phyloP scores from a whole-genome alignment of 2,888 invertebrate genomes.

The Gryllus longicercus region DNA sequence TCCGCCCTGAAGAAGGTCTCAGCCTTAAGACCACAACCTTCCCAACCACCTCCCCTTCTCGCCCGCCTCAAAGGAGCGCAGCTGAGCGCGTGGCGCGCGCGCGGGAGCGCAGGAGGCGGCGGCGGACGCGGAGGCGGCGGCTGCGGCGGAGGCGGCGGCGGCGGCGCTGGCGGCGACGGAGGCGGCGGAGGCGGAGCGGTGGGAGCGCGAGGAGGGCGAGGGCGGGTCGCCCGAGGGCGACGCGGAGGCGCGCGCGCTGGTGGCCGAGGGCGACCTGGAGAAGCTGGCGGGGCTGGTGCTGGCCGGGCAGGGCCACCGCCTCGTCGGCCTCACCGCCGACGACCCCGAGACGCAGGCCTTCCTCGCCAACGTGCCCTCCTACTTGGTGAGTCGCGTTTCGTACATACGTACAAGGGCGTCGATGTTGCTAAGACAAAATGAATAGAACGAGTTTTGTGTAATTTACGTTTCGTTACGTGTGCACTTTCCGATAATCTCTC shows the following conservation, averaged over 20 bases:
- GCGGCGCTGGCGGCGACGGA: slow-evolving; percentile 36
- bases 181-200: slow-evolving; percentile 31
- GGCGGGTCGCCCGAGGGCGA: slow-evolving; percentile 47
- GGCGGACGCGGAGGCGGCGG: slow-evolving; percentile 32
- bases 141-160: slow-evolving; percentile 37
- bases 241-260: slow-evolving; percentile 62
- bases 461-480: too few relatives aligned
- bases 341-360: slow-evolving; percentile 82
- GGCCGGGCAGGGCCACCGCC: slow-evolving; percentile 78
- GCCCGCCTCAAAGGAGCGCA: background rate
- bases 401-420: too few relatives aligned
- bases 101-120: slow-evolving; percentile 34
- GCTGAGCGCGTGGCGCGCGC: slow-evolving; percentile 23
- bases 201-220: slow-evolving; percentile 32
- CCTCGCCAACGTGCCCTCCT: slow-evolving; percentile 79
- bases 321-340: slow-evolving; percentile 65
- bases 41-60: too few relatives aligned
- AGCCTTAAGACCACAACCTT: too few relatives aligned
- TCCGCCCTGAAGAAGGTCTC: too few relatives aligned
- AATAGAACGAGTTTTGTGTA: too few relatives aligned
- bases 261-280: slow-evolving; percentile 79
- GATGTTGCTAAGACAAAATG: too few relatives aligned
- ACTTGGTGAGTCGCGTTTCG: slow-evolving; percentile 62
- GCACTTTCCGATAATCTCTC: too few relatives aligned
- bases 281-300: slow-evolving; percentile 84